Base-by-base conservation (phyloP, 2,888 invertebrate species). In the Zeuzera pyrina region DNA sequence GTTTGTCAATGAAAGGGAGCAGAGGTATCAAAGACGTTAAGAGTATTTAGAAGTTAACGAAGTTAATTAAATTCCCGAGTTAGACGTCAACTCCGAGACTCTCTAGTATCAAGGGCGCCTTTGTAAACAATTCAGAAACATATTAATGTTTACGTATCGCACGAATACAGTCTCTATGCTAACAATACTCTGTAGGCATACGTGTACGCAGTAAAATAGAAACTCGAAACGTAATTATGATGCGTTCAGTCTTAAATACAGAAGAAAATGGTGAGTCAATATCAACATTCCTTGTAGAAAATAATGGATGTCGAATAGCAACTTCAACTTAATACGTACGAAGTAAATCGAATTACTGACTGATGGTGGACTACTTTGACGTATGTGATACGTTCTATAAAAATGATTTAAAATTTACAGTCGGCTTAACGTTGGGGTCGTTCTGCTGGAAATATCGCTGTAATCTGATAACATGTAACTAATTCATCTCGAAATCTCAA, bases 41-140 rank as follows among this genome's bases (percentile, higher is more conserved):
- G 81, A 79, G 78, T 79, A 72, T 83, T 81, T 79, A 73, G 77
- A 77, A 83, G 76, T 79, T 81, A 77, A 74, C 73, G 72, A 79
- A 79, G 76, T 81, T 83, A 83, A 83, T 83, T 83, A 81, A 81
- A 83, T 79, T 78, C 65, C 55, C 58, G 67, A 76, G 70, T 77
- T 72, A 69, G 72, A 67, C 66, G 70, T 69, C 67, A 65, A 62
- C 74, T 62, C 57, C 58, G 64, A 57, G 64, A 64, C 67, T 77
- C 69, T 68, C 69, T 64, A 72, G 72, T 67, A 69, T 66, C 72
- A 77, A 76, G 78, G 69, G 74, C 60, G 69, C 62, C 58, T 76
- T 73, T 71, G 74, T 77, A 69, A 71, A 71, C 69, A 76, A 65
- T 66, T 64, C 60, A 63, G 76, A 70, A 71, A 45, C 50, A 51